Evolutionary conservation across 1,140 invertebrate genomes (phyloP), one percentile per base, ranked within the genome.

Genomic region (Meloidogyne chitwoodi): DNA sequence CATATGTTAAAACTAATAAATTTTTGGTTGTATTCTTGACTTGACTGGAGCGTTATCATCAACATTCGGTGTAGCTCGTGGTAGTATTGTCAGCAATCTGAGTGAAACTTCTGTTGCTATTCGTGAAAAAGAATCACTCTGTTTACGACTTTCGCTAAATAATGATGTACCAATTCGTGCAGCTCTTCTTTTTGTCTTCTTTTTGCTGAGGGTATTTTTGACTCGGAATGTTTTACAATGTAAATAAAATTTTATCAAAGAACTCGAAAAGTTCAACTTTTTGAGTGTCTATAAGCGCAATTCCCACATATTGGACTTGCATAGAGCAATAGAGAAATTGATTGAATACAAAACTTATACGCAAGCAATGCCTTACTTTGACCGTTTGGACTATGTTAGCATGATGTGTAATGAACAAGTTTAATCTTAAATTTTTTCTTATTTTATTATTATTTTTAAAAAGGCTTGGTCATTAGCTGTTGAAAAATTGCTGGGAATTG

Each of bases 351-450:
- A 99, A 89, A 98, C 96, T 0, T 99, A 97, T 87, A 94, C 92
- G 6, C 94, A 98, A 89, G 95, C 95, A 0, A 88, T 99, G 72
- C 96, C 96, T 0, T 99, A 98, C 88, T 97, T 98, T 88, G 96
- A 98, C 89, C 91, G 96, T 2, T 89, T 99, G n/a, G 96, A 99
- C 88, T 99, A 99, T 87, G 95, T 98, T 0, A 98, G 95, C 1
- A 98, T 98, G 95, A 98, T 99, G 96, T 94, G 93, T 88, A 98
- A 98, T 88, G 96, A 99, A 88, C 95, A 98, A 85, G 48, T 56
- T 56, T 56, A n/a, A n/a, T 0, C 10, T n/a, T n/a, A n/a, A n/a
- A n/a, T 56, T n/a, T 6, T n/a, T n/a, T n/a, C 8, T 6, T 4
- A 19, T 48, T 48, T 56, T 56, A 8, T 56, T 8, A 1, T 8